Conservation (phyloP, 2,888 invertebrate species). For the Stomorhina lunata region DNA sequence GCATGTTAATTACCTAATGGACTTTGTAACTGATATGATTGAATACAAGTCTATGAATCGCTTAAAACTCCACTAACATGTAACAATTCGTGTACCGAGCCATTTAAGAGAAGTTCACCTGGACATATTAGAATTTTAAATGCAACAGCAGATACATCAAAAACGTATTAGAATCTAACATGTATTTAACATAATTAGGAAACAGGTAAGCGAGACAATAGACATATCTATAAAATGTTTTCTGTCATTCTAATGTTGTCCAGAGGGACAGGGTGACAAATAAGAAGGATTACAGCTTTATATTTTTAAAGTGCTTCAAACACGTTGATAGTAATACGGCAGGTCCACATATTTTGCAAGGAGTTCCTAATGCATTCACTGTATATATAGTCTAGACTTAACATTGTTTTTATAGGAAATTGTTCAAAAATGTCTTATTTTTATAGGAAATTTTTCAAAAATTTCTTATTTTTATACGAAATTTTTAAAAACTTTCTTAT, state of each 20-base stretch:
- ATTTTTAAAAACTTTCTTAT: no score
- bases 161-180: background rate
- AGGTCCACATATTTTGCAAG: no score
- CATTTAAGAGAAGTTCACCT: conserved; percentile 45
- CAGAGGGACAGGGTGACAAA: background rate
- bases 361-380: no score
- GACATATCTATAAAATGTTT: background rate
- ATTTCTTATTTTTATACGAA: no score
- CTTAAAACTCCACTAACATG: conserved; percentile 24
- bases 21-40: conserved; percentile 31
- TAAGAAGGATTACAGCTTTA: background rate
- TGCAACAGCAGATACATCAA: conserved; percentile 9
- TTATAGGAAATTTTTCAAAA: no score
- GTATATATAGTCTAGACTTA: no score
- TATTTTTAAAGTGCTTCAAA: background rate
- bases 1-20: conserved; percentile 40
- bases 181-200: conserved; percentile 15
- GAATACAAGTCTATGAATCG: conserved; percentile 13
- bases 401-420: no score
- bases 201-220: conserved; percentile 6
- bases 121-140: conserved; percentile 37
- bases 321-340: no score
- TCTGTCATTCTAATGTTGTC: background rate
- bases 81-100: conserved; percentile 42
- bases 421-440: no score